Conservation (phyloP, 2,113 vertebrate genomes). For the Arothron firmamentum region DNA sequence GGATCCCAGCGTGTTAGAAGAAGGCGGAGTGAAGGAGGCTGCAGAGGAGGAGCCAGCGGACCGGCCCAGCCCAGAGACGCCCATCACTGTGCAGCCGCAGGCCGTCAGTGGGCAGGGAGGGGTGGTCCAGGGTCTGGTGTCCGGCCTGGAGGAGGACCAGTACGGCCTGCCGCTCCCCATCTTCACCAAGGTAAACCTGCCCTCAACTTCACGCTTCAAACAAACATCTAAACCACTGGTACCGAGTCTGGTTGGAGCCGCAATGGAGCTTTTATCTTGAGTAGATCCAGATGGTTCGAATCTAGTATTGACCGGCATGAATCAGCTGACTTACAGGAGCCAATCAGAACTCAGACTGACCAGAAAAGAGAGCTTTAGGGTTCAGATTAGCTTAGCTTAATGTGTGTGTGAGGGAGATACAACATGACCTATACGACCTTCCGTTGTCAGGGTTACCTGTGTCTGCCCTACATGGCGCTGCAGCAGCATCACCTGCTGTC, state of each 20-base stretch:
- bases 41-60: constrained; percentile 52
- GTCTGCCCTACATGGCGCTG: constrained; percentile 95
- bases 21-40: constrained; percentile 61
- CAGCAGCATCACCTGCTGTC: constrained; percentile 98
- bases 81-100: constrained; percentile 81
- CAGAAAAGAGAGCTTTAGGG: neutral
- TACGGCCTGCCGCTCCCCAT: constrained; percentile 89
- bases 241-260: too few species aligned
- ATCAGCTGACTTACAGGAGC: too few species aligned
- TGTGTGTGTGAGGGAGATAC: neutral
- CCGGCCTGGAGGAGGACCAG: constrained; percentile 91
- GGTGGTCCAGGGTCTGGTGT: constrained; percentile 83
- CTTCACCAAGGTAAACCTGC: constrained; percentile 88
- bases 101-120: constrained; percentile 53
- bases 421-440: constrained; percentile 9
- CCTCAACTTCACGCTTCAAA: too few species aligned
- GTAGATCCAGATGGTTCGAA: too few species aligned
- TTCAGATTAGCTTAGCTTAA: neutral
- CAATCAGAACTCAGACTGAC: too few species aligned
- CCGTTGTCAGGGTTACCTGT: constrained; percentile 87
- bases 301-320: too few species aligned
- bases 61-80: constrained; percentile 60
- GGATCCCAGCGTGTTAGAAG: constrained; percentile 85
- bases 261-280: too few species aligned
- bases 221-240: too few species aligned